Conservation (phyloP, 2,113 vertebrate species). For the Vombatus ursinus region DNA sequence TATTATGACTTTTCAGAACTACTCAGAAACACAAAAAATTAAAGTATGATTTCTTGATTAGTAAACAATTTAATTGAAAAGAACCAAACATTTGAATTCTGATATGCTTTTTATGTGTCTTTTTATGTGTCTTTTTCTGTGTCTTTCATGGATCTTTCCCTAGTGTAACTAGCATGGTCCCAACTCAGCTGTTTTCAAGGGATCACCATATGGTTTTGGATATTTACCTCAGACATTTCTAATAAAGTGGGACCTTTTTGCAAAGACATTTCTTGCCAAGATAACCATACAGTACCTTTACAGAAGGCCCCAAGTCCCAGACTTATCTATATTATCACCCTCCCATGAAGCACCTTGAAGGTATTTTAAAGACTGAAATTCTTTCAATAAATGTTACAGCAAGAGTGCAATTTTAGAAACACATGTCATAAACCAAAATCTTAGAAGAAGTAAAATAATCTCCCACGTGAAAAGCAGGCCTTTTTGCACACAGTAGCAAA, state of each 20-base stretch:
- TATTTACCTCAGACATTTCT: not conserved
- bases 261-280: not conserved
- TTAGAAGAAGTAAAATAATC: not conserved
- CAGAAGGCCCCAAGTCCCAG: not conserved
- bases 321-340: not conserved
- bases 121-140: no score
- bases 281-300: not conserved
- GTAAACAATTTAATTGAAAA: not conserved
- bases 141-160: not conserved
- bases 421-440: not conserved
- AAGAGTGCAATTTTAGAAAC: not conserved
- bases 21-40: not conserved
- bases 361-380: not conserved
- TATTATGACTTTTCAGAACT: not conserved
- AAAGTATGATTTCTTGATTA: not conserved
- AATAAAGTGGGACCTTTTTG: not conserved
- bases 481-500: not conserved
- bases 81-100: not conserved
- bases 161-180: not conserved
- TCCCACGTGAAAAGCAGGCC: not conserved
- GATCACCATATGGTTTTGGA: not conserved
- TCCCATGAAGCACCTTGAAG: not conserved
- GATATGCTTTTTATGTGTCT: not conserved
- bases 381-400: not conserved
- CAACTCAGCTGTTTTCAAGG: fast-evolving